Conservation (phyloP, 1,140 invertebrate genomes). For the Thaumatotibia leucotreta region DNA sequence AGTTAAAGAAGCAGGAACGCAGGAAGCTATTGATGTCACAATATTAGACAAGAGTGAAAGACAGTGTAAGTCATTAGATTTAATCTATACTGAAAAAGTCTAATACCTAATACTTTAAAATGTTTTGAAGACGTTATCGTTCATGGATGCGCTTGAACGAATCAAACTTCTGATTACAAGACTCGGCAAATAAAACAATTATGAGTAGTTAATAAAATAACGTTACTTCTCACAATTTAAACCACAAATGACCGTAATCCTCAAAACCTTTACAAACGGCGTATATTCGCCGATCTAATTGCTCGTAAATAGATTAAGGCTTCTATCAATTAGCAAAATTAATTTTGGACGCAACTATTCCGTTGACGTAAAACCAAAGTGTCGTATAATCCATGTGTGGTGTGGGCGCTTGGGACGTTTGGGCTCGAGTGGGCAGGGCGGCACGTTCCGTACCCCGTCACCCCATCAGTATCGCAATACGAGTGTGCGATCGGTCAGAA, state of each 20-base stretch:
- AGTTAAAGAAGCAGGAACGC: too few relatives aligned
- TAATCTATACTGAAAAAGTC: too few relatives aligned
- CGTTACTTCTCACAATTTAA: not conserved
- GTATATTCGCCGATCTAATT: not conserved
- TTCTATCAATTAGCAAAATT: slow-evolving; percentile 8
- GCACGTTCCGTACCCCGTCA: not conserved
- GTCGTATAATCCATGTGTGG: not conserved
- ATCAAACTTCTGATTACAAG: too few relatives aligned
- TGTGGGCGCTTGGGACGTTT: not conserved
- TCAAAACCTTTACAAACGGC: not conserved
- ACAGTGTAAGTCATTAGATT: too few relatives aligned
- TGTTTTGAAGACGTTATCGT: too few relatives aligned
- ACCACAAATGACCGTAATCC: not conserved
- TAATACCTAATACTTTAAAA: too few relatives aligned
- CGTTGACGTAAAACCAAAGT: not conserved
- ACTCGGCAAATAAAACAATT: too few relatives aligned
- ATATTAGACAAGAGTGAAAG: too few relatives aligned
- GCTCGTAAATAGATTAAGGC: not conserved
- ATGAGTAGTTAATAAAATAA: not conserved
- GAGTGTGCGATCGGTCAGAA: slow-evolving; percentile 46
- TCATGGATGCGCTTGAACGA: too few relatives aligned
- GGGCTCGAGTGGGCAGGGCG: not conserved
- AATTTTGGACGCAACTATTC: slow-evolving; percentile 10
- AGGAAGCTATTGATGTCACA: too few relatives aligned
- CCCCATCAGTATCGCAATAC: slow-evolving; percentile 29